Base-by-base conservation (phyloP, 1,140 invertebrate genomes). In the Panonychus citri region DNA sequence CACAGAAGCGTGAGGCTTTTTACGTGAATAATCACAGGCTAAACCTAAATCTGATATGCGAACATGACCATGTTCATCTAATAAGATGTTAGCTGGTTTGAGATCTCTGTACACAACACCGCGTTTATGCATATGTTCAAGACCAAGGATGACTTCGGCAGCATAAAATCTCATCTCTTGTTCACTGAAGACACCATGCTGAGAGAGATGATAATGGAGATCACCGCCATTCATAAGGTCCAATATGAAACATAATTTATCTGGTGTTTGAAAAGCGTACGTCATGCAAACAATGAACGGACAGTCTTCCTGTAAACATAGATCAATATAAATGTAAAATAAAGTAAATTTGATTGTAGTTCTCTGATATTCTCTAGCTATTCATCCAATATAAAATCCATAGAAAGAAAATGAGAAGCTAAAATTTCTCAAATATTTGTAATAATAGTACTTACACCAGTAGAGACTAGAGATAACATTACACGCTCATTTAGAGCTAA, bases 271-370 rank as follows among this genome's bases (percentile, higher is more conserved):
- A 76, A 99, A 99, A 40, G 95, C 95, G 74, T 99, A 99, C 8
- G 95, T 98, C 95, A 99, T 99, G 73, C 94, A 98, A 34, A 99
- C 95, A 67, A 99, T 99, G 72, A 99, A 99, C 13, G 95, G 95
- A 70, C 94, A 97, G 68, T 96, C 94, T 68, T 94, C 85, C 85
- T 93, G 73, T 28, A 13, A 46, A 10, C 15, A 24, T 21, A 55
- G 49, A 54, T n/a, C 8, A 57, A 59, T 37, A 21, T 34, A n/a
- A 26, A 19, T 55, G 13, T 58, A 53, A 60, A 50, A 52, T 12
- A 17, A 17, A 21, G 4, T 53, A 59, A 24, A 34, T 5, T 7
- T 7, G 5, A 12, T 5, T 34, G 5, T 34, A 34, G 30, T 34
- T 34, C n/a, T n/a, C n/a, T n/a, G n/a, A n/a, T n/a, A n/a, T n/a